A percentile compares a stretch with the other conserved stretches of the same genome.
phyloP scores from a whole-genome alignment of 2,113 vertebrate species.

The Pygathrix nemaeus region DNA sequence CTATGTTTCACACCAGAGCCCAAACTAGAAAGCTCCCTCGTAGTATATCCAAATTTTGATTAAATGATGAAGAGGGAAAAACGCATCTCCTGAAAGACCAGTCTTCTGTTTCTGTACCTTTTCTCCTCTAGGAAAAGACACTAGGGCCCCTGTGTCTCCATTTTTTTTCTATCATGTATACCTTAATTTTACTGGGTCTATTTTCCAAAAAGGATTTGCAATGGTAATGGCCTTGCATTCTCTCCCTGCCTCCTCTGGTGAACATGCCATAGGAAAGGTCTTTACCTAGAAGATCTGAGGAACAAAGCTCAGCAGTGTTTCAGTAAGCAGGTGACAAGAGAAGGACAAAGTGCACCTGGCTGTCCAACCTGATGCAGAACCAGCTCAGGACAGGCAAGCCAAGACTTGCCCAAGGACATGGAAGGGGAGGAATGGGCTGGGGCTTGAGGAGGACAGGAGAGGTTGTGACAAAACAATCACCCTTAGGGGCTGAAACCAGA shows the following conservation, averaged over 20 bases:
- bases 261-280: background rate
- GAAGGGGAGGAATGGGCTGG: background rate
- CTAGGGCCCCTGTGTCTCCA: background rate
- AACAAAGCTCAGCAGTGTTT: accelerated
- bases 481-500: background rate
- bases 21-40: background rate
- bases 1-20: background rate
- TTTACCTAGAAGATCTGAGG: background rate
- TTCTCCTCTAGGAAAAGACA: background rate
- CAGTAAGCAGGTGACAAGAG: accelerated
- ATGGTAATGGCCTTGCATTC: background rate
- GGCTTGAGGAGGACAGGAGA: background rate
- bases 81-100: background rate
- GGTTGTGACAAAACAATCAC: background rate
- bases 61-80: background rate
- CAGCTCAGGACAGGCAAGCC: background rate
- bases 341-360: background rate
- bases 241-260: background rate
- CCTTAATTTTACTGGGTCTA: background rate
- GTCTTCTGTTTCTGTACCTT: background rate
- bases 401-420: background rate
- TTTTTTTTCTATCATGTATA: background rate
- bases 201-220: background rate
- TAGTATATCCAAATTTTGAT: background rate
- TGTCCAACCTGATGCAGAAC: background rate